A percentile compares a stretch with the other conserved stretches of the same genome.
Conservation (phyloP, 2,888 invertebrate species). For the Allolobophora icterica region DNA sequence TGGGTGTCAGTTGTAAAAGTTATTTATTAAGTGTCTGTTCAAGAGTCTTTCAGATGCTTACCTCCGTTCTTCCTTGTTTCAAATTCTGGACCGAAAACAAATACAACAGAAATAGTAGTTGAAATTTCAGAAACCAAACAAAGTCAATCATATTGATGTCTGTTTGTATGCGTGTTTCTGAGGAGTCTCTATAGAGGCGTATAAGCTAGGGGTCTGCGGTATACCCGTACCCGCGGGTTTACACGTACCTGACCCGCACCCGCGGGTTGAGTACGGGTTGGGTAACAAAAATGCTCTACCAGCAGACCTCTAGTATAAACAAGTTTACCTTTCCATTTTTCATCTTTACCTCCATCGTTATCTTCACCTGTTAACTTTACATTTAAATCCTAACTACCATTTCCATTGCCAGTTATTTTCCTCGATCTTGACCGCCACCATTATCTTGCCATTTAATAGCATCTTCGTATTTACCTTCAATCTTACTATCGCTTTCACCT, state of each 20-base stretch:
- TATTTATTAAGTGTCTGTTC: neutral
- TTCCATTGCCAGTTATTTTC: neutral
- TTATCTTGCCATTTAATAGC: no score
- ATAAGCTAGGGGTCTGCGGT: no score
- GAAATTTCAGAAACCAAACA: neutral
- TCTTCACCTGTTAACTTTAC: neutral
- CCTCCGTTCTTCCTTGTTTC: conserved; percentile 31
- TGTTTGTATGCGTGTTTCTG: neutral
- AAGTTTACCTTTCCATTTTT: neutral
- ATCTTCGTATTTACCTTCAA: no score
- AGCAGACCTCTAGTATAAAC: no score
- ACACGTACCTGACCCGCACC: no score
- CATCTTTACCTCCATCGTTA: neutral
- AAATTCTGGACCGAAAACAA: conserved; percentile 18
- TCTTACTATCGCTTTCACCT: no score
- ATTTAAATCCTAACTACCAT: neutral
- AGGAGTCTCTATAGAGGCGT: neutral
- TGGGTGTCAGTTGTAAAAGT: no score
- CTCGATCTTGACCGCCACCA: no score
- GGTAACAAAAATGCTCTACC: no score
- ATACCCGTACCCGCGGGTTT: no score
- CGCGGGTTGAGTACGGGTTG: no score
- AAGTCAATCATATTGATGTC: neutral
- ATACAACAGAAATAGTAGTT: neutral
- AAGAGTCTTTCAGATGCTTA: neutral